These are phyloP conservation scores for Antechinus flavipes DNA, from an alignment of 2,113 vertebrate species.

Conservation along the genomic window DNA sequence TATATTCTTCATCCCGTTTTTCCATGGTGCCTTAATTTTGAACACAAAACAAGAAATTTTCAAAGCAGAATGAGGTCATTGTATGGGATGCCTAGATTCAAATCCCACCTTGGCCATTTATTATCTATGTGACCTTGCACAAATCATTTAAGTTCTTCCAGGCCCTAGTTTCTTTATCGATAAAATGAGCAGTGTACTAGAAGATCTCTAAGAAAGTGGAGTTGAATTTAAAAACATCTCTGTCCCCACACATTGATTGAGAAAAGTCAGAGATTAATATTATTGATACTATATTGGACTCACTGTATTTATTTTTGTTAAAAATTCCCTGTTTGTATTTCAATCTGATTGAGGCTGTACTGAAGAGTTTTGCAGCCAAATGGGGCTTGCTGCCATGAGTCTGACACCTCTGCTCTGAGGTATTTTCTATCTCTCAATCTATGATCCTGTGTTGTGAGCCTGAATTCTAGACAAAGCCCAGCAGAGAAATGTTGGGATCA, in stretches of 20 bases:
- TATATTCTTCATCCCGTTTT: not conserved
- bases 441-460: not conserved
- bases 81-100: not conserved
- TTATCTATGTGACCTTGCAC: not conserved
- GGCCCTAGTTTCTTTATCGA: not conserved
- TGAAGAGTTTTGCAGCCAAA: not conserved
- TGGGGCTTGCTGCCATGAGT: not conserved
- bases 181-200: not conserved
- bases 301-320: not conserved
- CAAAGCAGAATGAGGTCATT: not conserved
- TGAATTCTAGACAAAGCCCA: not conserved
- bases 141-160: not conserved
- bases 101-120: not conserved
- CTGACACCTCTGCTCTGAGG: not conserved
- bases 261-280: not conserved
- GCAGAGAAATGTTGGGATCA: not conserved
- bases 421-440: not conserved
- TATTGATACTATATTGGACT: not conserved
- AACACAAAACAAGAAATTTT: not conserved
- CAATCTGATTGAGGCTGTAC: not conserved
- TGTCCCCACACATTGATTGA: not conserved
- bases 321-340: not conserved
- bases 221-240: not conserved
- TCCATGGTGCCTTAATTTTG: not conserved
- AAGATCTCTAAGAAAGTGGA: not conserved